These are phyloP conservation scores for Acleris holmiana DNA, from an alignment of 2,888 invertebrate species.

Conservation along the genomic window DNA sequence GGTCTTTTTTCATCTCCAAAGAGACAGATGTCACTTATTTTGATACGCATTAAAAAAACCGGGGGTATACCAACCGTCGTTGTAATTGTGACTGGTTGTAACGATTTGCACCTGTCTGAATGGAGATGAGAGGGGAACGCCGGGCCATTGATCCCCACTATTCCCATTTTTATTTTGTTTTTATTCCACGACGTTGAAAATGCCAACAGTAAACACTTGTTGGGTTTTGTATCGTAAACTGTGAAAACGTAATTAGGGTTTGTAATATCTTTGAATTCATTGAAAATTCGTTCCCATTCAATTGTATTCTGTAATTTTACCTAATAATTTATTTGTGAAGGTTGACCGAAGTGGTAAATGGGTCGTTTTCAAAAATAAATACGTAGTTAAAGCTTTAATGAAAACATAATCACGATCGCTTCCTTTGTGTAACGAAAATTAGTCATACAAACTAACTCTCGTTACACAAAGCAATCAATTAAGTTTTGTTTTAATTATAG, in stretches of 20 bases:
- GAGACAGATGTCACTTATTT: not conserved
- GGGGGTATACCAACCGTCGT: not conserved
- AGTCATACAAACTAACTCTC: too few species aligned
- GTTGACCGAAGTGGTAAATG: slow-evolving; percentile 53
- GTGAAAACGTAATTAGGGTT: slow-evolving; percentile 8
- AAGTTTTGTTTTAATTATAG: too few species aligned
- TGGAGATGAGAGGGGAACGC: slow-evolving; percentile 8
- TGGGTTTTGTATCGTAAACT: slow-evolving; percentile 52
- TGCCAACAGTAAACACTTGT: slow-evolving; percentile 55
- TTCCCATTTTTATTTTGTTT: slow-evolving; percentile 46
- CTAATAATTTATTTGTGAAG: slow-evolving; percentile 54
- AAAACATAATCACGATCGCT: too few species aligned
- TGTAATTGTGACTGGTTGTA: not conserved
- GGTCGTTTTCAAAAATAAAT: too few species aligned
- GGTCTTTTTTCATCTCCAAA: not conserved
- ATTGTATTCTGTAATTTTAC: slow-evolving; percentile 14
- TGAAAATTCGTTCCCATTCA: slow-evolving; percentile 17
- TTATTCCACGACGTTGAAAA: slow-evolving; percentile 13
- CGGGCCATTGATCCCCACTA: slow-evolving; percentile 42
- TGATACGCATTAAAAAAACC: not conserved
- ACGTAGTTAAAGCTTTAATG: too few species aligned
- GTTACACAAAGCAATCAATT: too few species aligned
- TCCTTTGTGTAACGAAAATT: too few species aligned
- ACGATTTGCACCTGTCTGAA: not conserved
- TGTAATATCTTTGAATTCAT: not conserved